Base-by-base conservation (phyloP, 2,888 invertebrate species). In the Syrista parreyssii region DNA sequence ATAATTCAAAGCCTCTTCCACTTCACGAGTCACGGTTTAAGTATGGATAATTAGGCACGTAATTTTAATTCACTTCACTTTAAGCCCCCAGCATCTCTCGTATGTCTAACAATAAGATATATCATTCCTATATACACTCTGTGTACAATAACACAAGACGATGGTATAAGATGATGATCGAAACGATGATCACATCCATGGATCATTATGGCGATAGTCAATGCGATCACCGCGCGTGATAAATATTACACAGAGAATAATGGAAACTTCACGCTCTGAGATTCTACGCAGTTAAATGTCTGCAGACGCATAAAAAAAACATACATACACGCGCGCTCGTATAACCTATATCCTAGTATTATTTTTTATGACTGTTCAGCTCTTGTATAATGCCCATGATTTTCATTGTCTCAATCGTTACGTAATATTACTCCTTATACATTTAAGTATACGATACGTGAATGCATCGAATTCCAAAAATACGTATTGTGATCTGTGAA, bases 31-130 rank as follows among this genome's bases (percentile, higher is more conserved):
- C 15, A 40, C 40, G 15, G 15, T 40, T 40, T 81, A 85, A 85
- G 79, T 79, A 76, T 75, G 78, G 75, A 80, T 82, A 85, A 85
- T 85, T 83, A 85, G 82, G 82, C 84, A 85, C 83, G 84, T 84
- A 85, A 85, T 82, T 82, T 81, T 83, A 82, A 84, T 83, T 83
- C 77, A 82, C 80, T 80, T 78, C 78, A 79, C 79, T 84, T 81
- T 82, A 81, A 79, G 73, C 74, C 78, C 77, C 79, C 79, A 79
- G 74, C 82, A 79, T 79, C 78, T 78, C 74, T 55, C 55, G 55
- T 55, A 9, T 23, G 55, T 23, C 23, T n/a, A n/a, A n/a, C n/a
- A n/a, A n/a, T n/a, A 23, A 55, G 9, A 55, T 9, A 55, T 23
- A 55, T 55, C 15, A 15, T 40, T 40, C 40, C 40, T 40, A 40